Percentiles rank a stretch among this genome's conserved stretches.
Conservation (phyloP, 2,888 invertebrate species). For the Andrena bicolor region DNA sequence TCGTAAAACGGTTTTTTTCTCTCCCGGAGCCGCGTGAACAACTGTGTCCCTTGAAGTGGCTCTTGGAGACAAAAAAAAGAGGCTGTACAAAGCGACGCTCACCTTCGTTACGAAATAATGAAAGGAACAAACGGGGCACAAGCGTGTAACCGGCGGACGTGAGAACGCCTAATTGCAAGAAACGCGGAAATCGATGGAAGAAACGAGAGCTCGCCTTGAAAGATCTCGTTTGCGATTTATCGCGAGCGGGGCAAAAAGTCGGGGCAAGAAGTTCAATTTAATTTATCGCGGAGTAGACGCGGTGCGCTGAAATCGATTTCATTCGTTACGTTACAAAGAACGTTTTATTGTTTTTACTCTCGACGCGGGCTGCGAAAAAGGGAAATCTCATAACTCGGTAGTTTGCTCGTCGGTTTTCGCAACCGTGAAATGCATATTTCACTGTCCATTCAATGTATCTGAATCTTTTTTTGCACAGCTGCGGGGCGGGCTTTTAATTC, state of each 20-base stretch:
- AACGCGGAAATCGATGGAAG: slow-evolving; percentile 50
- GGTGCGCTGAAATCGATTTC: slow-evolving; percentile 24
- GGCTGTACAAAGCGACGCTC: background rate
- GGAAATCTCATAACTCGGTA: background rate
- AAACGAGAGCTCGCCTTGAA: slow-evolving; percentile 26
- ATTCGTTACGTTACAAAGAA: slow-evolving; percentile 30
- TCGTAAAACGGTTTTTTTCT: slow-evolving; percentile 65
- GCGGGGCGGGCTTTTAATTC: background rate
- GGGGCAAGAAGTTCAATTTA: slow-evolving; percentile 43
- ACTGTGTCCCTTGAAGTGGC: slow-evolving; percentile 53
- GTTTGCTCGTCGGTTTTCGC: background rate
- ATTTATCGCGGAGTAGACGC: slow-evolving; percentile 35
- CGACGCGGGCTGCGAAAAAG: background rate
- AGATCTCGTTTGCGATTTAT: slow-evolving; percentile 45
- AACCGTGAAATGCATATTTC: background rate
- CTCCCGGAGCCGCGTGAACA: slow-evolving; percentile 42
- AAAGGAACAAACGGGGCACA: slow-evolving; percentile 4
- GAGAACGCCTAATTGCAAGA: slow-evolving; percentile 46
- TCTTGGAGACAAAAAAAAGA: slow-evolving; percentile 39
- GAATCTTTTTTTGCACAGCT: background rate
- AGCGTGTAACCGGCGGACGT: background rate
- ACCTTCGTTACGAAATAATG: slow-evolving; percentile 39
- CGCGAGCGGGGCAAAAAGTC: slow-evolving; percentile 9
- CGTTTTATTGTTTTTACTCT: slow-evolving; percentile 26
- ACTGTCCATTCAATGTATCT: background rate